These are phyloP conservation scores for Chelidonichthys spinosus DNA, from an alignment of 2,797 vertebrate genomes.

Conservation along the genomic window DNA sequence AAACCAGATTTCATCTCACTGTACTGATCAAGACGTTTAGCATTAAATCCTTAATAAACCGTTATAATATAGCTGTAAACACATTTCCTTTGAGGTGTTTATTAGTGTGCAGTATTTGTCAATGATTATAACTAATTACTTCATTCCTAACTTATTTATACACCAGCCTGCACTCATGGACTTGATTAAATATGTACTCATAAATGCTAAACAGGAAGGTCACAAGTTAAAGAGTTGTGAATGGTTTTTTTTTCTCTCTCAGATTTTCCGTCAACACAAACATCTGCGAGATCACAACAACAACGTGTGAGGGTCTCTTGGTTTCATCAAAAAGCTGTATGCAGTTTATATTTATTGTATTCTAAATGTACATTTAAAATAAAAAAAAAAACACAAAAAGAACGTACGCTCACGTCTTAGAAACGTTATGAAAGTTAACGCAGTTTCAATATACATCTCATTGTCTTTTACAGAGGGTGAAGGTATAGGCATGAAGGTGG, in stretches of 20 bases:
- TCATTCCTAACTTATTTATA: not conserved
- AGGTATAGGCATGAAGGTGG: conserved; percentile 94
- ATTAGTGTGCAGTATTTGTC: not conserved
- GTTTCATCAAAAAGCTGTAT: conserved; percentile 95
- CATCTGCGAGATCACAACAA: conserved; percentile 54
- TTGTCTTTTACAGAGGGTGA: conserved; percentile 88
- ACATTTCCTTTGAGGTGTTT: not conserved
- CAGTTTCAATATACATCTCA: conserved; percentile 89
- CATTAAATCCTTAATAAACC: not conserved
- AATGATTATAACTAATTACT: not conserved
- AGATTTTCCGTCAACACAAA: conserved; percentile 20
- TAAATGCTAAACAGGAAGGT: not conserved
- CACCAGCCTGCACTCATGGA: not conserved
- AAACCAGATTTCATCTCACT: no score
- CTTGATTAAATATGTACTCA: not conserved
- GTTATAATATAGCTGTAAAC: not conserved
- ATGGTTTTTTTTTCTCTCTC: no score
- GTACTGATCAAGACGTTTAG: no score
- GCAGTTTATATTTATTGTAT: conserved; percentile 91
- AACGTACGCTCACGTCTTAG: conserved; percentile 84
- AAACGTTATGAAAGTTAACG: conserved; percentile 89
- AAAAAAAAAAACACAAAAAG: conserved; percentile 56
- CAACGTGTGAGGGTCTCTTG: conserved; percentile 67
- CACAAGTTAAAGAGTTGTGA: not conserved
- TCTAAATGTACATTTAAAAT: conserved; percentile 90